Evolutionary conservation across 2,888 invertebrate species (phyloP).

Genomic region (Neoascia interrupta): DNA sequence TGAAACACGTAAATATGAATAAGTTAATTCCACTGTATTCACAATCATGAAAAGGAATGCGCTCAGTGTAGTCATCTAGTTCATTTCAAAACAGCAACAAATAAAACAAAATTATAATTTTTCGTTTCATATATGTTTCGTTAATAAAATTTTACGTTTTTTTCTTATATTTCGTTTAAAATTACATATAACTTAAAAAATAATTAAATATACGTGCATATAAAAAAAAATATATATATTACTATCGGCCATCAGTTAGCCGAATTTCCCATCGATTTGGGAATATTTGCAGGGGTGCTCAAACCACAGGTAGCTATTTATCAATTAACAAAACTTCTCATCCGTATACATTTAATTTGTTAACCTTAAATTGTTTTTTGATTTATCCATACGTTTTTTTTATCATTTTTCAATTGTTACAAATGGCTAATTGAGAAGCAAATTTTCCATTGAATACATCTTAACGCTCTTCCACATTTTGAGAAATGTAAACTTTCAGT

Average conservation of each 20-base stretch:
- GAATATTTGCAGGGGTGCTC: conserved; percentile 88
- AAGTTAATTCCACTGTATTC: background rate
- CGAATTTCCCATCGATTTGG: conserved; percentile 87
- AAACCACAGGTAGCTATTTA: conserved; percentile 81
- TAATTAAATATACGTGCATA: conserved; percentile 8
- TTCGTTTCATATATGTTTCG: conserved; percentile 33
- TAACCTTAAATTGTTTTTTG: conserved; percentile 18
- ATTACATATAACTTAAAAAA: conserved; percentile 32
- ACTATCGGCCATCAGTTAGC: conserved; percentile 81
- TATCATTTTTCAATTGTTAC: conserved; percentile 22
- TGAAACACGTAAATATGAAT: conserved; percentile 3
- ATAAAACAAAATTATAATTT: background rate
- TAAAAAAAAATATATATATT: conserved; percentile 38
- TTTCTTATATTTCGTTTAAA: conserved; percentile 56
- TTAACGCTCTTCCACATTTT: conserved; percentile 33
- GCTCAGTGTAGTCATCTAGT: conserved; percentile 20
- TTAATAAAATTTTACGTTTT: conserved; percentile 62
- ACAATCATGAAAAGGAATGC: too few relatives aligned
- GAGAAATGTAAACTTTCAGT: too few relatives aligned
- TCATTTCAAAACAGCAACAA: conserved; percentile 23
- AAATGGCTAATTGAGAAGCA: conserved; percentile 46
- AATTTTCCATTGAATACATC: conserved; percentile 26
- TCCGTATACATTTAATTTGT: conserved; percentile 53
- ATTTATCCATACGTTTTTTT: too few relatives aligned
- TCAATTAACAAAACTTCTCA: conserved; percentile 50